Conservation (phyloP, 2,888 invertebrate genomes). For the Rhyacophila evoluta region DNA sequence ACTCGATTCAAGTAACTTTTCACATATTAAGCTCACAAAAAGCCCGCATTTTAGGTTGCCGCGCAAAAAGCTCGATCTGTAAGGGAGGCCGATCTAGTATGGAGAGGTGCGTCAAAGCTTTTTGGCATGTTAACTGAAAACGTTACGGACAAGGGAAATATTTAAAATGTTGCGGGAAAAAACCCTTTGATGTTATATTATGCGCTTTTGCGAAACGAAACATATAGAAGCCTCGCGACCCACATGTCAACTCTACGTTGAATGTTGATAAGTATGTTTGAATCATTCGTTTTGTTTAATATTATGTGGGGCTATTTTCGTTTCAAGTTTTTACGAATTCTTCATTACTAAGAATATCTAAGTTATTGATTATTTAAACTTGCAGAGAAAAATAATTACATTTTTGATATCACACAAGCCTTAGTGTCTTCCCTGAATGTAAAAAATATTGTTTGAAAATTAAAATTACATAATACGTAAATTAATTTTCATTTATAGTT, state of each 20-base stretch:
- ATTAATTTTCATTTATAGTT: no score
- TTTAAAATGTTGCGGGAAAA: slow-evolving; percentile 50
- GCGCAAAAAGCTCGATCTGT: background rate
- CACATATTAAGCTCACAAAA: background rate
- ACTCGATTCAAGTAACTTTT: background rate
- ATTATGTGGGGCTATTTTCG: background rate
- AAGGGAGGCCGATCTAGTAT: slow-evolving; percentile 19
- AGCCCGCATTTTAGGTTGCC: background rate
- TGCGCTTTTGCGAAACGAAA: background rate
- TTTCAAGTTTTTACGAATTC: no score
- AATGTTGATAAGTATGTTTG: background rate
- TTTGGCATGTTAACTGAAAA: slow-evolving; percentile 47
- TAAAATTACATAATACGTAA: no score
- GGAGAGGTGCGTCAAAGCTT: slow-evolving; percentile 47
- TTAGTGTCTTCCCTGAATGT: no score
- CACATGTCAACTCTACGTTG: background rate
- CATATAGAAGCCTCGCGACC: background rate
- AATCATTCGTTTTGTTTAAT: background rate
- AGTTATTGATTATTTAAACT: no score
- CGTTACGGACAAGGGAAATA: slow-evolving; percentile 46
- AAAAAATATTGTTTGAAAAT: no score
- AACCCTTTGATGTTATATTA: slow-evolving; percentile 48
- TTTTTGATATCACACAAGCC: no score
- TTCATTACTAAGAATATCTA: no score
- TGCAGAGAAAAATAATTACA: no score